Conservation (phyloP, 2,113 vertebrate species). For the Caranx ignobilis region DNA sequence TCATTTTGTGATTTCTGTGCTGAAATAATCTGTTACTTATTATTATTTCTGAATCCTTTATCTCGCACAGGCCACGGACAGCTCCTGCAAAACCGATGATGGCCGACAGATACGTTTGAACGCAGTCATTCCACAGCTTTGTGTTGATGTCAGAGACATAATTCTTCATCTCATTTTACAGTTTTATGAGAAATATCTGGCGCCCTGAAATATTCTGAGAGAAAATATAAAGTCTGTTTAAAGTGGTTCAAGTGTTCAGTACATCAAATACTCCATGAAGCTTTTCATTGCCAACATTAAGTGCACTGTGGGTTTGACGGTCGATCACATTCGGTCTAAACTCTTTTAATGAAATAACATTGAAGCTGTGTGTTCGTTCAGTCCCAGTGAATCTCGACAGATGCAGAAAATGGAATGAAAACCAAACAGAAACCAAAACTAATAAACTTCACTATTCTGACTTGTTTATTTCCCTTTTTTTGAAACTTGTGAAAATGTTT, state of each 20-base stretch:
- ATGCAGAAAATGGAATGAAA: neutral
- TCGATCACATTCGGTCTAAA: neutral
- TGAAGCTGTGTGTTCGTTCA: neutral
- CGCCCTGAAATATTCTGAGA: neutral
- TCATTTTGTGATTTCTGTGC: neutral
- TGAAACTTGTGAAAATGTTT: neutral
- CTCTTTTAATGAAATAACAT: neutral
- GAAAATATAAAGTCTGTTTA: neutral
- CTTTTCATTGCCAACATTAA: neutral
- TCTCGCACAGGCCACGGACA: slow-evolving; percentile 48
- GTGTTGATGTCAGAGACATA: neutral
- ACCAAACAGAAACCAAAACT: neutral
- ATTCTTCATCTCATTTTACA: neutral
- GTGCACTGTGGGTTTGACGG: neutral
- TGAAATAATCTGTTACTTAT: neutral
- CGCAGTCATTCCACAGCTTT: neutral
- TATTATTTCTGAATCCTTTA: neutral
- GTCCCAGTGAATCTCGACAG: neutral
- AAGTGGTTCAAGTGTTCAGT: neutral
- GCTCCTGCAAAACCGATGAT: slow-evolving; percentile 55
- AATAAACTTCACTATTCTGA: neutral
- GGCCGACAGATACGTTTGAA: slow-evolving; percentile 35
- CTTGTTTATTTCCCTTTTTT: neutral
- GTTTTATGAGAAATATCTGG: neutral
- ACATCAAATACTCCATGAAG: neutral